These are phyloP conservation scores for Ibidorhyncha struthersii DNA, from an alignment of 2,113 vertebrate genomes.

Conservation along the genomic window DNA sequence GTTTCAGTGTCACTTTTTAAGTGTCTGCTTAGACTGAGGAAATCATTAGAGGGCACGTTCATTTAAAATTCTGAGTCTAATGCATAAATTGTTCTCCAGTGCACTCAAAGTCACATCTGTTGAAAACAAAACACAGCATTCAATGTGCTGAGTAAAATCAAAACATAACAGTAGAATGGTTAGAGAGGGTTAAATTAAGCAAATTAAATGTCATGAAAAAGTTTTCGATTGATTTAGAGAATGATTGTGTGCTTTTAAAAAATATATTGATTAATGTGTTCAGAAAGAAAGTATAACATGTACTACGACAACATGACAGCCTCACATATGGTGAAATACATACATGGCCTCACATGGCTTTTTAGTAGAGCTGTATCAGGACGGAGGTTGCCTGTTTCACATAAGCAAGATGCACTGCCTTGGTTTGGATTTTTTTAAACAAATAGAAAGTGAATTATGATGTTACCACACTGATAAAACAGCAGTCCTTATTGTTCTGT, in stretches of 20 bases:
- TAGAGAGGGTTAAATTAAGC: slow-evolving; percentile 75
- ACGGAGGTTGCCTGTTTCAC: not conserved
- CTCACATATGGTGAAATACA: not conserved
- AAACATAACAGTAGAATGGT: slow-evolving; percentile 71
- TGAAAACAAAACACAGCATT: slow-evolving; percentile 80
- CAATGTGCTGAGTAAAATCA: slow-evolving; percentile 74
- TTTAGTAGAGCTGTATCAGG: not conserved
- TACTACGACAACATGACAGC: not conserved
- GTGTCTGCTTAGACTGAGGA: slow-evolving; percentile 76
- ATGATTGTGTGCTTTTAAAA: slow-evolving; percentile 73
- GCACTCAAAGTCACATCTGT: slow-evolving; percentile 83
- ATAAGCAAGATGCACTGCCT: not conserved
- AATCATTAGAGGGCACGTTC: slow-evolving; percentile 77
- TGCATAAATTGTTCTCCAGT: slow-evolving; percentile 82
- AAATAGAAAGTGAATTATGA: not conserved
- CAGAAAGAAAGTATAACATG: slow-evolving; percentile 6
- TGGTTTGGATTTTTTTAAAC: not conserved
- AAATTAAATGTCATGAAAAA: slow-evolving; percentile 85
- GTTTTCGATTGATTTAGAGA: slow-evolving; percentile 80
- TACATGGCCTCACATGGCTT: not conserved
- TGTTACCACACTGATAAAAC: slow-evolving; percentile 14
- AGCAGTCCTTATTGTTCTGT: slow-evolving; percentile 49
- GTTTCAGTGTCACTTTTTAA: slow-evolving; percentile 82
- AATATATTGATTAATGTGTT: slow-evolving; percentile 78
- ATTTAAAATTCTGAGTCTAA: slow-evolving; percentile 87